These are phyloP conservation scores for Triplophysa siluroides DNA, from an alignment of 2,113 vertebrate species.

Conservation along the genomic window DNA sequence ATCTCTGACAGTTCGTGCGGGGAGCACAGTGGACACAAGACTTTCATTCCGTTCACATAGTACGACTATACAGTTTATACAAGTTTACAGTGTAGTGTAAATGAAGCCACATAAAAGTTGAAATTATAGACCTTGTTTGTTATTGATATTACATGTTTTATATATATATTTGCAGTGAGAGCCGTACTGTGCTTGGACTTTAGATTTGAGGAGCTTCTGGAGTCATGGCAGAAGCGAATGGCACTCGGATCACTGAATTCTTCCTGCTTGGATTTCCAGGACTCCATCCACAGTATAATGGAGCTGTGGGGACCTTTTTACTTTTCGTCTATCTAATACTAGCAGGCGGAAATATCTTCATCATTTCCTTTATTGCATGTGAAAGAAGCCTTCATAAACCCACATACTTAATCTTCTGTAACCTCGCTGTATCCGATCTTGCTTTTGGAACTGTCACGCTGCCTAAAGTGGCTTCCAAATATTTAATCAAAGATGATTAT, in stretches of 20 bases:
- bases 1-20: not conserved
- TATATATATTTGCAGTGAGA: conserved; percentile 18
- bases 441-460: conserved; percentile 40
- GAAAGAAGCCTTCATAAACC: conserved; percentile 53
- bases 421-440: conserved; percentile 50
- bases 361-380: conserved; percentile 28
- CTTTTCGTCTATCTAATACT: conserved; percentile 41
- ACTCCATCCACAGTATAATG: conserved; percentile 43
- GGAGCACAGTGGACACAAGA: not conserved
- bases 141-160: not conserved
- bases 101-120: not conserved
- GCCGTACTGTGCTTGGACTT: not conserved
- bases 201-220: not conserved
- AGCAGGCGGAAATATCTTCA: conserved; percentile 47
- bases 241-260: conserved; percentile 41
- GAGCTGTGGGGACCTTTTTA: conserved; percentile 29
- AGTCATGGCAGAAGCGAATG: conserved; percentile 34
- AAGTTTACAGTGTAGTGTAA: not conserved
- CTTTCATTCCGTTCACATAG: not conserved
- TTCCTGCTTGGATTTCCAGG: conserved; percentile 48
- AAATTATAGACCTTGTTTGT: no score
- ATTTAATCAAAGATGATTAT: conserved; percentile 32
- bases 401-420: conserved; percentile 51
- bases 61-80: not conserved
- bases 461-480: conserved; percentile 45